phyloP scores from a whole-genome alignment of 2,113 vertebrate species.

The Glareola pratincola region DNA sequence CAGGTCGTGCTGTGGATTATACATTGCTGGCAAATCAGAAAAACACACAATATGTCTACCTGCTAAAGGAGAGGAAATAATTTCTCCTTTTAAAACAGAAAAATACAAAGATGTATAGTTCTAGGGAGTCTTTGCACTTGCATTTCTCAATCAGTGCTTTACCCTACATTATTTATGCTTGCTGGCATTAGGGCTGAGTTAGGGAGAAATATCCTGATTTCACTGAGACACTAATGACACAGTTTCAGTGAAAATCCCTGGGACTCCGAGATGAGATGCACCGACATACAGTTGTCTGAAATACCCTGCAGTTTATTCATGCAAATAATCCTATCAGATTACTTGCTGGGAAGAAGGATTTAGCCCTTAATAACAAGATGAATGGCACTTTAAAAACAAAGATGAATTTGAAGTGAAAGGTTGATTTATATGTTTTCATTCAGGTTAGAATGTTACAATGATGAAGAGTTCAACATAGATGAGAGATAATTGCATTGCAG shows the following conservation, averaged over 20 bases:
- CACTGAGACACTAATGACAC: not conserved
- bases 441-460: not conserved
- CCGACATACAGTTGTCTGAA: not conserved
- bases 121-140: not conserved
- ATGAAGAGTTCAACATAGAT: not conserved
- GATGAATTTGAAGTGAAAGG: not conserved
- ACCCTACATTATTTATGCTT: not conserved
- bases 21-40: not conserved
- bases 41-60: not conserved
- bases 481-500: not conserved
- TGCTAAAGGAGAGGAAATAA: not conserved
- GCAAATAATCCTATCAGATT: conserved; percentile 32
- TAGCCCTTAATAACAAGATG: not conserved
- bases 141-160: not conserved
- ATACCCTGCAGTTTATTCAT: not conserved
- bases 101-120: not conserved
- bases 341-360: not conserved
- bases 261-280: not conserved
- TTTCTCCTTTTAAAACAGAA: not conserved
- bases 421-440: not conserved
- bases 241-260: not conserved
- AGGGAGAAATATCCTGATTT: not conserved
- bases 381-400: not conserved
- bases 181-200: not conserved
- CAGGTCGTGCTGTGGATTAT: not conserved